A percentile compares a stretch with the other conserved stretches of the same genome.
Evolutionary conservation across 2,113 vertebrate genomes (phyloP).

Genomic region (Nothocercus julius): DNA sequence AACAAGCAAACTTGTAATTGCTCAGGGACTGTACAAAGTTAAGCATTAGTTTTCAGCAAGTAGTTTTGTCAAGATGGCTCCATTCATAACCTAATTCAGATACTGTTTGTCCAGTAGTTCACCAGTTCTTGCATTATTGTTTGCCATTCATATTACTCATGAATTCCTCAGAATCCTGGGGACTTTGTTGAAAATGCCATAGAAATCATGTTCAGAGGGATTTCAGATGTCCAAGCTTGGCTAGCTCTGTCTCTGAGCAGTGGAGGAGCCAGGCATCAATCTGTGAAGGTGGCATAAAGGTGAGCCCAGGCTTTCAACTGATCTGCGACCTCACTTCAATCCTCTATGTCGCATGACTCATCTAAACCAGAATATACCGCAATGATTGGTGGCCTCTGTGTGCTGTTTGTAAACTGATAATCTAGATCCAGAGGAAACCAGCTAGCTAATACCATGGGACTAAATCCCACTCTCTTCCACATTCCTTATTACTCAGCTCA

Average conservation of each 20-base stretch:
- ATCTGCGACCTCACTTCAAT: not conserved
- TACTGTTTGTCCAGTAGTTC: not conserved
- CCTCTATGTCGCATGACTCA: accelerated
- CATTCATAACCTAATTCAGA: not conserved
- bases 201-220: not conserved
- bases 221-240: accelerated
- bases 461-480: not conserved
- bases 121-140: not conserved
- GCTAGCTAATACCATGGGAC: not conserved
- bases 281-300: not conserved
- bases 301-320: not conserved
- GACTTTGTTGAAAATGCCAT: not conserved
- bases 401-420: not conserved
- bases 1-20: not conserved
- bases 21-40: not conserved
- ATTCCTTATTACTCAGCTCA: not conserved
- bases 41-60: not conserved
- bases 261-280: accelerated
- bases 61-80: not conserved
- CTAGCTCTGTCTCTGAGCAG: not conserved
- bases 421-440: not conserved
- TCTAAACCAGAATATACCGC: not conserved
- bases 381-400: not conserved
- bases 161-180: not conserved
- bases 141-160: not conserved